Evolutionary conservation across 1,140 invertebrate species (phyloP).

Genomic region (Myzus persicae): DNA sequence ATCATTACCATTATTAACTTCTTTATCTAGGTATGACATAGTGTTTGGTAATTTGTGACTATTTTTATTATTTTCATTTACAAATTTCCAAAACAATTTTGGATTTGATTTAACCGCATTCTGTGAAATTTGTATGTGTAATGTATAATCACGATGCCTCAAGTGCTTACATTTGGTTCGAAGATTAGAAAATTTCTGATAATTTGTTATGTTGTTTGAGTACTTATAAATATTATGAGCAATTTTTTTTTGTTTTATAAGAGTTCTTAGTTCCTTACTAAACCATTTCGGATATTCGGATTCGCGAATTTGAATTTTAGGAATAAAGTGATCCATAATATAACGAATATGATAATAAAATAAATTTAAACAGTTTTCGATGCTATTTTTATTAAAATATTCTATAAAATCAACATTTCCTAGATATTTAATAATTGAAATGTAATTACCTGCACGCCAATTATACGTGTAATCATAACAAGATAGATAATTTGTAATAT

Average conservation of each 20-base stretch:
- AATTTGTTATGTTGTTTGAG: background rate
- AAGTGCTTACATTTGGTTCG: too few relatives aligned
- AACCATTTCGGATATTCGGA: background rate
- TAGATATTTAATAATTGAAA: too few relatives aligned
- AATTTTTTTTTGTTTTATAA: background rate
- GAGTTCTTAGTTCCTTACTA: background rate
- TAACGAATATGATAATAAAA: background rate
- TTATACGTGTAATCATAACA: too few relatives aligned
- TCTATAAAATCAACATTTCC: too few relatives aligned
- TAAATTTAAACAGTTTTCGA: background rate
- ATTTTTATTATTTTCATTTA: background rate
- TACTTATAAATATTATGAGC: background rate
- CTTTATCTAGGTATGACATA: conserved; percentile 1
- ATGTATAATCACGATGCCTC: background rate
- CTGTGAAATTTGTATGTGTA: background rate
- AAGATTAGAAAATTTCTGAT: background rate
- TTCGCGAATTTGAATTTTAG: background rate
- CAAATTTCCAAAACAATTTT: background rate
- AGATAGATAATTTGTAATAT: too few relatives aligned
- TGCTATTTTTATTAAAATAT: background rate
- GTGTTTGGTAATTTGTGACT: background rate
- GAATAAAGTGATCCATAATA: background rate
- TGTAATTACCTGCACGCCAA: too few relatives aligned
- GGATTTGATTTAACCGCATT: background rate
- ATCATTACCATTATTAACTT: background rate